These are phyloP conservation scores for Hydractinia symbiolongicarpus DNA, from an alignment of 30 jellyfish, hydroid and myxozoan species.

Conservation along the genomic window DNA sequence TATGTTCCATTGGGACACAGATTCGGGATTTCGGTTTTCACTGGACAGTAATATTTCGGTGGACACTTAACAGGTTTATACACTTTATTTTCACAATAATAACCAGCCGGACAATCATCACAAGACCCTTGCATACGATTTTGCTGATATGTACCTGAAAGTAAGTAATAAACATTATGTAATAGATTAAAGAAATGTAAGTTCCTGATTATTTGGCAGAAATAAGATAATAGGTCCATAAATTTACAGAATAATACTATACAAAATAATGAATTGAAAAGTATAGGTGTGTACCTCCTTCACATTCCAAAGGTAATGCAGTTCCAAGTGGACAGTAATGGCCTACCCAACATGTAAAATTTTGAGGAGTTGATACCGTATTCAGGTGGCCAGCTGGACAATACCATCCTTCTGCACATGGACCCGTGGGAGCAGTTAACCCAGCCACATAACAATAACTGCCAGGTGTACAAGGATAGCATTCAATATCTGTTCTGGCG, in stretches of 20 bases:
- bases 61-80: constrained; percentile 78
- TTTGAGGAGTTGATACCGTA: constrained; percentile 61
- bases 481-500: constrained; percentile 54
- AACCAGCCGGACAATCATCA: constrained; percentile 91
- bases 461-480: constrained; percentile 85
- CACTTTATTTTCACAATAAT: constrained; percentile 75
- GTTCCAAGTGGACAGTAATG: constrained; percentile 92
- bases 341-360: constrained; percentile 82
- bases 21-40: constrained; percentile 60
- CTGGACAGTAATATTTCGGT: constrained; percentile 71
- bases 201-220: no score
- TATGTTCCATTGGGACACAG: constrained; percentile 97
- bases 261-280: neutral
- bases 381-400: constrained; percentile 61
- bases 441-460: constrained; percentile 76
- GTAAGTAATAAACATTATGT: neutral
- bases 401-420: constrained; percentile 88
- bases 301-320: constrained; percentile 69
- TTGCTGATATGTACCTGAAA: constrained; percentile 87
- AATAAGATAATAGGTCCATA: no score
- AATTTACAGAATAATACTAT: neutral
- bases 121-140: constrained; percentile 45
- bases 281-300: constrained; percentile 42
- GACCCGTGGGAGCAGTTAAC: constrained; percentile 51
- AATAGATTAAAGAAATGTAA: no score